Base-by-base conservation (phyloP, 2,888 invertebrate genomes). In the Anodontia alba region DNA sequence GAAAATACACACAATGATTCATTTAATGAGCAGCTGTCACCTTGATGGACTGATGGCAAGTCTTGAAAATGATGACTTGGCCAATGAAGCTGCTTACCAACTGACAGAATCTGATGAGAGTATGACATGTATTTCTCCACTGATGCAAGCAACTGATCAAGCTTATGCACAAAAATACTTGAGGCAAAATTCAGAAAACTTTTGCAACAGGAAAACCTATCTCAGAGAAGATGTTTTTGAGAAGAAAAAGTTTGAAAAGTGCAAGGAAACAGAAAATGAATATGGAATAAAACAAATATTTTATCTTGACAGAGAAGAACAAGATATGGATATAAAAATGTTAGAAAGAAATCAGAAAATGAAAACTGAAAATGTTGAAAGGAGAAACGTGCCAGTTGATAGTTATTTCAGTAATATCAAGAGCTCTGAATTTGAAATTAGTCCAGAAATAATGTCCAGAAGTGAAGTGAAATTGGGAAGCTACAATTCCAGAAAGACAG, bases 1-100 rank as follows among this genome's bases (percentile, higher is more conserved):
- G 20, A 62, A n/a, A 33, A 62, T 62, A 62, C 62, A 33, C 10
- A 33, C 62, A 33, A 62, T 62, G 62, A 62, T 62, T 62, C 62
- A 62, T 20, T 62, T 33, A 20, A 31, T 33, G 33, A 33, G 62
- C 7, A 33, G 33, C 15, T 33, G 33, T 62, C 33, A 54, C 54
- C 5, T 54, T 8, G n/a, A 26, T 26, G 54, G 54, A 26, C n/a
- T 3, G 26, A 54, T 20, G 46, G n/a, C 15, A 46, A 12, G 7
- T 38, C 17, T 46, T 46, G 46, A 46, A 7, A 46, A 20, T 46
- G 46, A 46, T 46, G 46, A 46, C 46, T 20, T 46, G 5, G 46
- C 46, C n/a, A 15, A 12, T 20, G 46, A 20, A 46, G 46, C n/a
- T 7, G 46, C 46, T 46, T 3, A 20, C 17, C 5, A 46, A 20